Base-by-base conservation (phyloP, 2,113 vertebrate species). In the Ahaetulla prasina region DNA sequence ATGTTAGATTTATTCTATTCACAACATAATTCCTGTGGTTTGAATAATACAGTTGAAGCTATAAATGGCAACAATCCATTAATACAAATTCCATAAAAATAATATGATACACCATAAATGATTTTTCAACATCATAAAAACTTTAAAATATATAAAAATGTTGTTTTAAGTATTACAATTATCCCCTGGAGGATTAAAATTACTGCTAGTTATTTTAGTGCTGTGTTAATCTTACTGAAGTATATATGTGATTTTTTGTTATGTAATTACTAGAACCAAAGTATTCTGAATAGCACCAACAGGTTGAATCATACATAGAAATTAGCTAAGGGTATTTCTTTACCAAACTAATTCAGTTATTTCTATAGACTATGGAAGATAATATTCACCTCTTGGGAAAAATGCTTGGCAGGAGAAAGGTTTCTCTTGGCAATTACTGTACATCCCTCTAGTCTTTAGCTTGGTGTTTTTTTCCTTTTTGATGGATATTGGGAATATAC, bases 321-420 rank as follows among this genome's bases (percentile, higher is more conserved):
- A 95, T 89, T 96, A 96, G 93, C 93, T 97, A 90, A 94, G 95
- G 95, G 94, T 96, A 95, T 97, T 98, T 97, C 95, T 97, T 97
- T 97, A 97, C 92, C 95, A 96, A 97, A 96, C 94, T 95, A 97
- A 95, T 97, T 97, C 94, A 96, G 89, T 96, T 95, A 74, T 97
- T 97, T 98, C 94, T 95, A 96, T 93, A 95, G 94, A 96, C 93
- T 97, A 96, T 87, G 95, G 96, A 97, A 98, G 98, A 97, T 95
- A 90, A 96, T 96, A 96, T 95, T 97, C 95, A 97, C 91, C 96
- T 97, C 96, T 97, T 96, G 95, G 94, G 97, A 94, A 96, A 97
- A 96, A 93, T 92, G 92, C 97, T 95, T 96, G 95, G 96, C 96
- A 96, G 95, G 53, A 91, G 94, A 96, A 95, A 93, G 92, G 91